Evolutionary conservation across 1,140 invertebrate species (phyloP).

Genomic region (Meteorus sp.): DNA sequence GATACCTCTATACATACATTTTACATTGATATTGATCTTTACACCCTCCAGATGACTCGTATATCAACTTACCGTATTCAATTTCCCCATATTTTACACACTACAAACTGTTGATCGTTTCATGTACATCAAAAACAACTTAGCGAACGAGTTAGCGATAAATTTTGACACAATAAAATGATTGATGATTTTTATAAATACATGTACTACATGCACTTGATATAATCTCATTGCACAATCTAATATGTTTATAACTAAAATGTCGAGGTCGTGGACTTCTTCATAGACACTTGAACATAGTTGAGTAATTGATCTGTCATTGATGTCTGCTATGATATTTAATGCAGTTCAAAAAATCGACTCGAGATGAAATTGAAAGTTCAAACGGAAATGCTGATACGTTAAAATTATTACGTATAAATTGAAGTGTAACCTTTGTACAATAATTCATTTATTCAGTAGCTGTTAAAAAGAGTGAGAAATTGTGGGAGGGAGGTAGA

Average conservation of each 20-base stretch:
- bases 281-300: background rate
- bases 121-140: too few relatives aligned
- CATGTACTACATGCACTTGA: too few relatives aligned
- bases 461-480: slow-evolving; percentile 38
- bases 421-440: too few relatives aligned
- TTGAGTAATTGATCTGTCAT: background rate
- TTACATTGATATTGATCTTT: background rate
- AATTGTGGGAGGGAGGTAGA: background rate
- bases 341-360: too few relatives aligned
- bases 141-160: too few relatives aligned
- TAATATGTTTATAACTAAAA: background rate
- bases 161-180: too few relatives aligned
- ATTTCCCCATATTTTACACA: background rate
- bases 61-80: slow-evolving; percentile 1
- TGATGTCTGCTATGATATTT: background rate
- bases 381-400: too few relatives aligned
- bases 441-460: too few relatives aligned
- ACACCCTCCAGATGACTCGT: background rate
- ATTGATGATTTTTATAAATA: too few relatives aligned
- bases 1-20: background rate
- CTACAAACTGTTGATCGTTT: too few relatives aligned
- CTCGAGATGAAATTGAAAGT: too few relatives aligned
- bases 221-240: background rate
- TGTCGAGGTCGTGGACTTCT: background rate
- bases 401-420: too few relatives aligned